A percentile compares a stretch with the other conserved stretches of the same genome.
Evolutionary conservation across 2,797 vertebrate species (phyloP).

Genomic region (Peromyscus eremicus): DNA sequence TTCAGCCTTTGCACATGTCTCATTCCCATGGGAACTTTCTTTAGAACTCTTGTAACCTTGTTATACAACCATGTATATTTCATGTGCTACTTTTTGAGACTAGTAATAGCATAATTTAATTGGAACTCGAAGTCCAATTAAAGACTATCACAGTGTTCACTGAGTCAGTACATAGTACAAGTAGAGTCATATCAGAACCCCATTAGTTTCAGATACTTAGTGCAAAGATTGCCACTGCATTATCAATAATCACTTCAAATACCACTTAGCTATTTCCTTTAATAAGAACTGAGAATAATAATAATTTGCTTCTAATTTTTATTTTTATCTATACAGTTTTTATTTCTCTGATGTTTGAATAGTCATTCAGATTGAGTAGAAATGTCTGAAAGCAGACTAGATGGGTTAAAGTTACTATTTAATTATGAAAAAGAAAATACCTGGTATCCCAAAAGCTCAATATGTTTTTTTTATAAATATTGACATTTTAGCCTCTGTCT

Average conservation of each 20-base stretch:
- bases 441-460: constrained; percentile 35
- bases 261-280: constrained; percentile 32
- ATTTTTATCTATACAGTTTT: constrained; percentile 31
- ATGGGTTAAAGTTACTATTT: constrained; percentile 36
- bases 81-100: constrained; percentile 17
- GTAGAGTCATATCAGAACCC: not conserved
- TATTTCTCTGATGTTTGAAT: constrained; percentile 41
- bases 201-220: not conserved
- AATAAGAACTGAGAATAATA: constrained; percentile 37
- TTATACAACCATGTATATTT: constrained; percentile 44
- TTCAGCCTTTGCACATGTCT: not conserved
- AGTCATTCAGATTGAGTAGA: constrained; percentile 28
- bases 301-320: constrained; percentile 65
- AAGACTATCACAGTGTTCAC: not conserved
- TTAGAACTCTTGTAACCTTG: constrained; percentile 12
- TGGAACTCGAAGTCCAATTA: not conserved
- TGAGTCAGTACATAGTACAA: constrained; percentile 6
- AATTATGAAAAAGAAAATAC: constrained; percentile 28
- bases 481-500: constrained; percentile 37
- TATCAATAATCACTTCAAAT: constrained; percentile 27
- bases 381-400: not conserved
- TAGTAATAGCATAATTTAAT: constrained; percentile 25
- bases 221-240: constrained; percentile 7
- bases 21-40: constrained; percentile 37
- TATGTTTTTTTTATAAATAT: constrained; percentile 10